Conservation (phyloP, 2,888 invertebrate species). For the Rhingia campestris region DNA sequence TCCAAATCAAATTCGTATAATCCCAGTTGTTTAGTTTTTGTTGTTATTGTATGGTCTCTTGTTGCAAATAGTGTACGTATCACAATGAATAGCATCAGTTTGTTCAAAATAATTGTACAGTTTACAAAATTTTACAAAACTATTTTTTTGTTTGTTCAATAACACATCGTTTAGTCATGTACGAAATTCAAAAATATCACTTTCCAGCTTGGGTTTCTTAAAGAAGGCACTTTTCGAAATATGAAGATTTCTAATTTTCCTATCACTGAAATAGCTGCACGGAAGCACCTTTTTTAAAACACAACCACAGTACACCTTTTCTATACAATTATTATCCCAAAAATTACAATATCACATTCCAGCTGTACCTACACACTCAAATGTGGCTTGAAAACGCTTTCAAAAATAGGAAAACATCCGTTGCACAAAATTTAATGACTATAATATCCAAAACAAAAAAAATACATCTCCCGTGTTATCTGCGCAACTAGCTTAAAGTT, state of each 20-base stretch:
- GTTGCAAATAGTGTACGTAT: too few relatives aligned
- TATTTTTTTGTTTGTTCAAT: too few relatives aligned
- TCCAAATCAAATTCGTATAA: too few relatives aligned
- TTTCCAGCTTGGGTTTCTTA: too few relatives aligned
- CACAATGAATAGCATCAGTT: too few relatives aligned
- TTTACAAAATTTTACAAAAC: too few relatives aligned
- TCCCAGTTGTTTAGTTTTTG: too few relatives aligned
- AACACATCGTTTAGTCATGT: too few relatives aligned
- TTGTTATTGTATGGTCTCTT: too few relatives aligned
- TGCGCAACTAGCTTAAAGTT: slow-evolving; percentile 23
- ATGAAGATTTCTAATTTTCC: background rate
- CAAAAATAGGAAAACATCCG: slow-evolving; percentile 20
- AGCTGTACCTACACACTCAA: background rate
- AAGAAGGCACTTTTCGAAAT: too few relatives aligned
- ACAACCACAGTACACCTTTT: background rate
- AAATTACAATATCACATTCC: background rate
- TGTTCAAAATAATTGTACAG: too few relatives aligned
- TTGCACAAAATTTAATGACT: background rate
- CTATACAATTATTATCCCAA: slow-evolving; percentile 3
- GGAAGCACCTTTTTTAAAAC: background rate
- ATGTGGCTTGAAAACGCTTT: background rate
- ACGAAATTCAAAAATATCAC: too few relatives aligned
- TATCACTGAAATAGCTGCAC: background rate
- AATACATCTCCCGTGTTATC: slow-evolving; percentile 18
- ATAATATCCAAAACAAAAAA: slow-evolving; percentile 1